Percentiles rank a stretch among this genome's conserved stretches.
Conservation (phyloP, 2,888 invertebrate genomes). For the Ctenicera cuprea region DNA sequence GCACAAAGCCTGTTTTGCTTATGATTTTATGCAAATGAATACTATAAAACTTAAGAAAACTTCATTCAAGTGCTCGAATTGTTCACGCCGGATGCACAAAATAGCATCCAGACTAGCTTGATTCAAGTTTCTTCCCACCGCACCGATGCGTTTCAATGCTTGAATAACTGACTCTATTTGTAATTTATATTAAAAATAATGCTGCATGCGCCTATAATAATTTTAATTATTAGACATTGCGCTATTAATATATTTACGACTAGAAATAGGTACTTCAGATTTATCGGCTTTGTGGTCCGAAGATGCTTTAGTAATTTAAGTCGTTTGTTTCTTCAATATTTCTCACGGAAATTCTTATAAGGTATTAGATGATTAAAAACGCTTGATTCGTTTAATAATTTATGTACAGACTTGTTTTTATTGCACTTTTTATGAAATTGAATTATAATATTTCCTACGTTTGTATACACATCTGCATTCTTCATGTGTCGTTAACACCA, state of each 20-base stretch:
- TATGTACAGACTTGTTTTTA: not conserved
- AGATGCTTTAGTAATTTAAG: not conserved
- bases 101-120: not conserved
- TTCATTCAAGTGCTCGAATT: conserved; percentile 8
- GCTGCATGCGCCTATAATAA: not conserved
- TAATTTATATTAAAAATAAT: not conserved
- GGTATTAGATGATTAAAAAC: too few relatives aligned
- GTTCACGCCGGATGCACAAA: conserved; percentile 36
- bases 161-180: not conserved
- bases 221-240: conserved; percentile 1
- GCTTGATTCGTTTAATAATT: not conserved
- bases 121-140: not conserved
- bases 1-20: not conserved
- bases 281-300: not conserved
- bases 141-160: conserved; percentile 9
- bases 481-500: conserved; percentile 11
- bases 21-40: not conserved
- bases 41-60: not conserved
- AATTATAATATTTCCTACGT: not conserved
- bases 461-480: not conserved
- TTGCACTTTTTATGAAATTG: not conserved
- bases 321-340: not conserved
- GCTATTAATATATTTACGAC: not conserved
- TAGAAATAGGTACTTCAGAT: not conserved
- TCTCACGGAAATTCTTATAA: not conserved